Base-by-base conservation (phyloP, 2,888 invertebrate species). In the Anthrax anthrax region DNA sequence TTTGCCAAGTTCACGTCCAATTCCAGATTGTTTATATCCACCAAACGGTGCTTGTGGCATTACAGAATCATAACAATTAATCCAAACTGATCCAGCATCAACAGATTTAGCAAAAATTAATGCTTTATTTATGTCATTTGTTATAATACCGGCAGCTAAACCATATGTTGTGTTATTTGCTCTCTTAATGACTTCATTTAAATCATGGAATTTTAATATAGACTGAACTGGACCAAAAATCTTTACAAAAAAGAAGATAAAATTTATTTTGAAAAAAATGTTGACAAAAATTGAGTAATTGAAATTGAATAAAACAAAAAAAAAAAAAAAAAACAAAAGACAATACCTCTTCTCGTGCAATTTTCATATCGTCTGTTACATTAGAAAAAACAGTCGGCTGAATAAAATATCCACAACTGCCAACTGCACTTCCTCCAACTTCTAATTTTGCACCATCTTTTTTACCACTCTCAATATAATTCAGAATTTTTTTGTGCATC, bases 161-260 rank as follows among this genome's bases (percentile, higher is more conserved):
- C 91, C 91, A 57, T 84, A 92, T 37, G 66, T 70, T 0, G 88
- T 85, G 51, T 77, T 70, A 62, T 92, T 92, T 10, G 89, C 85
- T 53, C 89, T 73, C 51, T 84, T 80, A 46, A 91, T 78, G 2
- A 82, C 85, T 65, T 92, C 91, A 2, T 81, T 80, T 1, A 64
- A 43, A 18, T 55, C 49, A 37, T 80, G 78, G 58, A 90, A 91
- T 64, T 86, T 87, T 37, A 90, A 70, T 56, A 91, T 86, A 46
- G 78, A 79, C 66, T 89, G 88, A 1, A 91, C 91, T 0, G 91
- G 91, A 0, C 91, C 91, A 62, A 92, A 91, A 55, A 92, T 91
- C 85, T 87, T 55, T 18, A 57, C 55, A 39, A 44, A 48, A n/a
- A n/a, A n/a, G n/a, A n/a, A 42, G 39, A 51, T 10, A 4, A 44